These are phyloP conservation scores for Geopemphigus sp. DNA, from an alignment of 1,140 invertebrate genomes.

Conservation along the genomic window DNA sequence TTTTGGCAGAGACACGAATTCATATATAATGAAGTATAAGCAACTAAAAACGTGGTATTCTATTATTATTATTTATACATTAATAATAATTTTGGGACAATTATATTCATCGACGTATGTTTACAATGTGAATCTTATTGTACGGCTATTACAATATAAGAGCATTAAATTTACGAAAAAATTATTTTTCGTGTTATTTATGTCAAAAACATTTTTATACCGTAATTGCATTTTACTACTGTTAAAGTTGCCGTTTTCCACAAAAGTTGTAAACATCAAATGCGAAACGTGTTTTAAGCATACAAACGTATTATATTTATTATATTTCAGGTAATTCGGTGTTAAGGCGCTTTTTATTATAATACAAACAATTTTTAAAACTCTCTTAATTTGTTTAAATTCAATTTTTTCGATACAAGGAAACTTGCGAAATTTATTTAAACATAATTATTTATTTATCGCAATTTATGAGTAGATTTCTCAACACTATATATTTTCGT, in stretches of 20 bases:
- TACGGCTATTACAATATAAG: background rate
- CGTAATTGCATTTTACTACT: constrained; percentile 25
- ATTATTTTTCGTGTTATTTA: constrained; percentile 13
- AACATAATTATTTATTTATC: too few relatives aligned
- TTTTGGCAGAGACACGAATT: too few relatives aligned
- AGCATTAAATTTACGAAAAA: background rate
- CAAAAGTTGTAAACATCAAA: constrained; percentile 18
- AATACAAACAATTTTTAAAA: background rate
- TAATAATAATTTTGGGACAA: constrained; percentile 17
- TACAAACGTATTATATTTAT: background rate
- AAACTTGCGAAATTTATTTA: too few relatives aligned
- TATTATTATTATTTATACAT: constrained; percentile 3
- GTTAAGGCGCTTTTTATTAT: background rate
- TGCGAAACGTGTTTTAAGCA: background rate
- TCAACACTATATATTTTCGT: too few relatives aligned
- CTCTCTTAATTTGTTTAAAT: too few relatives aligned
- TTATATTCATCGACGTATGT: constrained; percentile 21
- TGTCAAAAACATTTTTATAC: background rate
- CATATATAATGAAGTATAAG: background rate
- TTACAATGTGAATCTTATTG: constrained; percentile 10
- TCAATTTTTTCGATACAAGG: too few relatives aligned
- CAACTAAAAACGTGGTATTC: background rate
- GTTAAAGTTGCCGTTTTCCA: constrained; percentile 10
- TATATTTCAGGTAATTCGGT: background rate
- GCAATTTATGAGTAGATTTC: too few relatives aligned